phyloP scores from a whole-genome alignment of 2,113 vertebrate species.

The Epinephelus fuscoguttatus region DNA sequence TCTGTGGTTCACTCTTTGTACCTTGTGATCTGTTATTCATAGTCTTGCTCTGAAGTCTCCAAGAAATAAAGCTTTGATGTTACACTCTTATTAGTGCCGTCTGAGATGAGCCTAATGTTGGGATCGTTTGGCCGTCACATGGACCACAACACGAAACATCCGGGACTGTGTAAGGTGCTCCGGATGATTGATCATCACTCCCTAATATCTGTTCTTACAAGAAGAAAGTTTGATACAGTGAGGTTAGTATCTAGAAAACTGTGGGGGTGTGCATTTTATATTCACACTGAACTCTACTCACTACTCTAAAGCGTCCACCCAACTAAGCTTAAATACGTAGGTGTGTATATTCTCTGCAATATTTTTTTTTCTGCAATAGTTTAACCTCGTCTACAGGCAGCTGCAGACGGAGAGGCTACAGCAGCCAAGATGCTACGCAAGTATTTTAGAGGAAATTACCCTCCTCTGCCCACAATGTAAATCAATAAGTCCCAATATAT shows the following conservation, averaged over 20 bases:
- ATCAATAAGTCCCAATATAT: slow-evolving; percentile 79
- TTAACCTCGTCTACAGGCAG: slow-evolving; percentile 24
- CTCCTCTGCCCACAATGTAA: slow-evolving; percentile 50
- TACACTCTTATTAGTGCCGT: slow-evolving; percentile 69
- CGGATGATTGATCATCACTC: not conserved
- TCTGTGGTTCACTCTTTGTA: slow-evolving; percentile 74
- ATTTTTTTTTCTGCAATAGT: slow-evolving; percentile 11
- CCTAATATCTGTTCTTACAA: slow-evolving; percentile 30
- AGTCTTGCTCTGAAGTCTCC: slow-evolving; percentile 70
- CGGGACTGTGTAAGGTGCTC: slow-evolving; percentile 37
- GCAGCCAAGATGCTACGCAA: slow-evolving; percentile 43
- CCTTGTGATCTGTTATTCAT: slow-evolving; percentile 82
- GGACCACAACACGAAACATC: slow-evolving; percentile 56
- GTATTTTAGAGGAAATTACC: slow-evolving; percentile 58
- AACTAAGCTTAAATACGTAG: slow-evolving; percentile 35
- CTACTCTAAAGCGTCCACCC: slow-evolving; percentile 49
- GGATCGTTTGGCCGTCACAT: slow-evolving; percentile 51
- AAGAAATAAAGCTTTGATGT: slow-evolving; percentile 79
- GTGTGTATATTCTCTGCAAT: slow-evolving; percentile 26
- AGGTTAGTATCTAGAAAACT: slow-evolving; percentile 36
- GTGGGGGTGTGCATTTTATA: slow-evolving; percentile 38
- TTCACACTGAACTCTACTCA: slow-evolving; percentile 30
- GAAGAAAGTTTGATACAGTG: slow-evolving; percentile 27
- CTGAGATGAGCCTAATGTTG: slow-evolving; percentile 65
- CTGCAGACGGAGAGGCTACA: slow-evolving; percentile 19